Percentiles rank a stretch among this genome's conserved stretches.
Evolutionary conservation across 2,797 vertebrate genomes (phyloP).

Genomic region (Hipposideros larvatus): DNA sequence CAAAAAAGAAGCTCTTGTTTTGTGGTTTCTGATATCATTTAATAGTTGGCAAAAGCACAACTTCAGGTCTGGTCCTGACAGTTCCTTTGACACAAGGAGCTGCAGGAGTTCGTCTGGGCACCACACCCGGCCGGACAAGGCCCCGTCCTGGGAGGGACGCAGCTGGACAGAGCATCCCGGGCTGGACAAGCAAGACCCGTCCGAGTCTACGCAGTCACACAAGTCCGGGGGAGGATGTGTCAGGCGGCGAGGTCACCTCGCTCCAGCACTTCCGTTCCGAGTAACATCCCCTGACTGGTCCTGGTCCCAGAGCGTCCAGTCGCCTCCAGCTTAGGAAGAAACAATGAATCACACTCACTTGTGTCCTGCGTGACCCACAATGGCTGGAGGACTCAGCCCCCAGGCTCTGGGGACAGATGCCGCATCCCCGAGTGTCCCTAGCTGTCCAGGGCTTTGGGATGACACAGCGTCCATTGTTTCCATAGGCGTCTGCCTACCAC

Average conservation of each 20-base stretch:
- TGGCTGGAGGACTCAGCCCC: neutral
- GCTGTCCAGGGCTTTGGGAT: neutral
- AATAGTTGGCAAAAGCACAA: neutral
- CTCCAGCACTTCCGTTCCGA: accelerated
- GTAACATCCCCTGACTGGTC: accelerated
- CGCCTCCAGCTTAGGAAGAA: neutral
- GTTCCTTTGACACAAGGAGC: neutral
- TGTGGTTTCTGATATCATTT: accelerated
- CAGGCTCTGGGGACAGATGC: neutral
- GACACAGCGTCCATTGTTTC: neutral
- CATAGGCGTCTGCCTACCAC: neutral
- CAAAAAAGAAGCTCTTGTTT: neutral
- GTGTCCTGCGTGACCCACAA: accelerated
- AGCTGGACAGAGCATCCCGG: too few relatives aligned
- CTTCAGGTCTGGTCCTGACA: neutral
- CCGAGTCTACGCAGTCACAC: neutral
- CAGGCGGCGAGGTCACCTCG: accelerated
- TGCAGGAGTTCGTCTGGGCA: too few relatives aligned
- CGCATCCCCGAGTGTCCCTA: accelerated
- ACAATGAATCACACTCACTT: neutral
- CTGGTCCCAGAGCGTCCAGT: neutral
- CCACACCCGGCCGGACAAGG: neutral
- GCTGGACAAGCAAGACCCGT: too few relatives aligned
- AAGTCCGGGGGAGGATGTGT: too few relatives aligned
- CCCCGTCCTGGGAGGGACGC: neutral